Conservation (phyloP, 2,797 vertebrate species). For the Strix occidentalis region DNA sequence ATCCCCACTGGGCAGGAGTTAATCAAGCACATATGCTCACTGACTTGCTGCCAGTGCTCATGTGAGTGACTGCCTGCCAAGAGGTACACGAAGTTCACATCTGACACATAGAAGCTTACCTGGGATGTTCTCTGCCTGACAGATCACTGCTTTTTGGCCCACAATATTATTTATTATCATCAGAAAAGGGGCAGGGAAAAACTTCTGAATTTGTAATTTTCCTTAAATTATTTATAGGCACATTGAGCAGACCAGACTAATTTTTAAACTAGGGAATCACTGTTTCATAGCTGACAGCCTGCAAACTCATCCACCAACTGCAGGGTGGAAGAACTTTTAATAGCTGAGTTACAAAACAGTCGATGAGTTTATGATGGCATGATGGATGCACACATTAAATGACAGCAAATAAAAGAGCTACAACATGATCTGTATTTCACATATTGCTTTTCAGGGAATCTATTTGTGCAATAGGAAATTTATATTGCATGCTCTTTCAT, state of each 20-base stretch:
- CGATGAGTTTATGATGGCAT: neutral
- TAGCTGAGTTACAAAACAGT: neutral
- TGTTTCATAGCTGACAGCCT: neutral
- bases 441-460: neutral
- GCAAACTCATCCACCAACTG: neutral
- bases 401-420: neutral
- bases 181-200: neutral
- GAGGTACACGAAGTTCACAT: neutral
- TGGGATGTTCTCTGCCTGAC: neutral
- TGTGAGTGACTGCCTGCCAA: neutral
- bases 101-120: neutral
- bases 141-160: neutral
- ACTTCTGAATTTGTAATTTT: neutral
- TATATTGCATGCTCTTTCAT: neutral
- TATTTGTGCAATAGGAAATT: neutral
- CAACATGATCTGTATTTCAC: neutral
- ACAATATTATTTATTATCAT: neutral
- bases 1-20: neutral
- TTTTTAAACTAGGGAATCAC: neutral
- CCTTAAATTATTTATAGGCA: neutral
- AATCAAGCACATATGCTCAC: neutral
- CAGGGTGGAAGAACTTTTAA: neutral
- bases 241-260: neutral
- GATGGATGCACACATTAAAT: neutral
- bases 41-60: neutral